Base-by-base conservation (phyloP, 2,113 vertebrate genomes). In the Nycticryphes semicollaris region DNA sequence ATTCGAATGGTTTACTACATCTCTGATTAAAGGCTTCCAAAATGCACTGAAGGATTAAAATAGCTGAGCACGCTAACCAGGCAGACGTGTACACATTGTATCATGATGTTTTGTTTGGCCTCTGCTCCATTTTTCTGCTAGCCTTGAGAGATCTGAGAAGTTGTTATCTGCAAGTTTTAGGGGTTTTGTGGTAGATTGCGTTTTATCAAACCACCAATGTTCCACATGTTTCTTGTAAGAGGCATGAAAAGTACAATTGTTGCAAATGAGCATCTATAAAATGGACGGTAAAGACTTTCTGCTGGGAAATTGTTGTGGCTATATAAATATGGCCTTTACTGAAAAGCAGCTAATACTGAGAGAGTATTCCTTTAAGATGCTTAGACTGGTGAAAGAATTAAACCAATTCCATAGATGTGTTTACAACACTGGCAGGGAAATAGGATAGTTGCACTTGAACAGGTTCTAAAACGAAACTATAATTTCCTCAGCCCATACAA, bases 31-130 rank as follows among this genome's bases (percentile, higher is more conserved):
- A 97, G 91, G 67, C 54, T 95, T 96, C 90, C 90, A 89, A 91
- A 88, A 56, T 76, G 80, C 79, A 93, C 85, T 20, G 57, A 70
- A 78, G 88, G 93, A 85, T 95, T 91, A 92, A 93, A 93, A 84
- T 91, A 87, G 84, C 90, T 88, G 93, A 77, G 82, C 76, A 43
- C 41, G 51, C 7, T 67, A 86, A 88, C 91, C 12, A 70, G 56
- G 67, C 82, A 80, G 74, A 80, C 37, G 21, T 94, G 92, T 93
- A 92, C 54, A 80, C 67, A 83, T 91, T 87, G 84, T 94, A 87
- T 97, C 90, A 87, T 60, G 68, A 66, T 95, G 74, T 97, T 97
- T 96, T 91, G 50, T 48, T 97, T 97, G 96, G 96, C 91, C 41
- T 82, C 54, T 59, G 41, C 45, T 82, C 25, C 92, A 6, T 87